Evolutionary conservation across 2,888 invertebrate species (phyloP), one percentile per base, ranked within the genome.

Genomic region (Mellilla xanthometata): DNA sequence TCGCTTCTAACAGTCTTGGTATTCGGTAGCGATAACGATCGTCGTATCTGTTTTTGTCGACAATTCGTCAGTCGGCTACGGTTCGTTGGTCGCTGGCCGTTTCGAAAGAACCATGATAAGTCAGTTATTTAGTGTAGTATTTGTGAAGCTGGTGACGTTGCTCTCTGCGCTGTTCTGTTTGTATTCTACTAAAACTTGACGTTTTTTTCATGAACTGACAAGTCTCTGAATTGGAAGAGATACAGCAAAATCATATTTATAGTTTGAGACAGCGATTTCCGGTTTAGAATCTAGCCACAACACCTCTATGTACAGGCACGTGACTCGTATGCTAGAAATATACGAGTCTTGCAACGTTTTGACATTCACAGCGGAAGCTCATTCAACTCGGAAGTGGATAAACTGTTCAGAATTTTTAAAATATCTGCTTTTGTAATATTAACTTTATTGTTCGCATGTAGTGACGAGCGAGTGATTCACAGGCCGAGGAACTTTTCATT

Each of bases 1-100:
- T 39, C 19, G 28, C 34, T 38, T 26, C 35, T 38, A 39, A 36
- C 36, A 32, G 31, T 44, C 19, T 36, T 43, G 40, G 40, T 24
- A 41, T 49, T 41, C 33, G 33, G 13, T 30, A 33, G 24, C 24
- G 38, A 41, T 30, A 48, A 48, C 33, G 34, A 29, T 38, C 33
- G 27, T 29, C 13, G 23, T 23, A 27, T 29, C 36, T 32, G 30
- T 35, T 36, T 41, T 31, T 41, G 41, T 36, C 32, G 34, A 15
- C 29, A 24, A 24, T 26, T 32, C 15, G 31, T 33, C 36, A 26
- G 29, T 13, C 39, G 22, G 23, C 24, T 30, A 29, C 27, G 36
- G 36, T 36, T 36, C 36, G 22, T 12, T 11, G 27, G 22, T 28
- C 28, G 28, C 28, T 7, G 28, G 19, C 28, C 36, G 11, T 19